phyloP scores from a whole-genome alignment of 2,888 invertebrate genomes.

The Neuroscelio doddi region DNA sequence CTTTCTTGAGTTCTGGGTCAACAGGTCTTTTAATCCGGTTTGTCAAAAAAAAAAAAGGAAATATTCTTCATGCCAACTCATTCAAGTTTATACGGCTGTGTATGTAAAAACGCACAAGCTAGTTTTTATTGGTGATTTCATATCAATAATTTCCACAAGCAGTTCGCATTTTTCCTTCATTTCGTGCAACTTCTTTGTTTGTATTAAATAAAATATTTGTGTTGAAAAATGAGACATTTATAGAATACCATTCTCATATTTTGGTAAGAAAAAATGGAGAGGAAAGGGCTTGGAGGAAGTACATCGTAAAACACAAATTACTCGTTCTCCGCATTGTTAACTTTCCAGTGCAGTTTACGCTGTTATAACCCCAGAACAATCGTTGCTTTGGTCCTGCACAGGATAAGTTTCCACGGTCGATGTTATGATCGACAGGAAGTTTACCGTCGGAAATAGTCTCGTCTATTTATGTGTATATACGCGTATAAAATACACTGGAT shows the following conservation, averaged over 20 bases:
- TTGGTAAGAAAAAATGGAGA: slow-evolving; percentile 9
- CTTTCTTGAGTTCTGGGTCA: slow-evolving; percentile 69
- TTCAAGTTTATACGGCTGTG: no score
- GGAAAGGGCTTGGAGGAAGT: slow-evolving; percentile 18
- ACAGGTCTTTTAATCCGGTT: slow-evolving; percentile 52
- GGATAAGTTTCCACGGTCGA: slow-evolving; percentile 20
- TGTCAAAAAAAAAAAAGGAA: slow-evolving; percentile 30
- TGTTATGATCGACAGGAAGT: slow-evolving; percentile 15
- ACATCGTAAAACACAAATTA: slow-evolving; percentile 36
- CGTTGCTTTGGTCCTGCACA: slow-evolving; percentile 21
- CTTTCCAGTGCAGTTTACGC: slow-evolving; percentile 33
- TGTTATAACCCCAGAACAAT: slow-evolving; percentile 33
- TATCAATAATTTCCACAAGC: no score
- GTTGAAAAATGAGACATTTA: no score
- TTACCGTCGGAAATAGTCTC: slow-evolving; percentile 7
- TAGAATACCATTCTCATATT: no score
- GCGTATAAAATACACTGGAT: background rate
- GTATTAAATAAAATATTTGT: no score
- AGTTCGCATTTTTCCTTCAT: no score
- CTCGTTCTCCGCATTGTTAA: slow-evolving; percentile 26
- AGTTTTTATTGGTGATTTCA: no score
- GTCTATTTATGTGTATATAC: background rate
- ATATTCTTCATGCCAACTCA: background rate
- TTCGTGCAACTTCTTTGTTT: no score
- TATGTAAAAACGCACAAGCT: no score